Base-by-base conservation (phyloP, 2,797 vertebrate genomes). In the Falco columbarius region DNA sequence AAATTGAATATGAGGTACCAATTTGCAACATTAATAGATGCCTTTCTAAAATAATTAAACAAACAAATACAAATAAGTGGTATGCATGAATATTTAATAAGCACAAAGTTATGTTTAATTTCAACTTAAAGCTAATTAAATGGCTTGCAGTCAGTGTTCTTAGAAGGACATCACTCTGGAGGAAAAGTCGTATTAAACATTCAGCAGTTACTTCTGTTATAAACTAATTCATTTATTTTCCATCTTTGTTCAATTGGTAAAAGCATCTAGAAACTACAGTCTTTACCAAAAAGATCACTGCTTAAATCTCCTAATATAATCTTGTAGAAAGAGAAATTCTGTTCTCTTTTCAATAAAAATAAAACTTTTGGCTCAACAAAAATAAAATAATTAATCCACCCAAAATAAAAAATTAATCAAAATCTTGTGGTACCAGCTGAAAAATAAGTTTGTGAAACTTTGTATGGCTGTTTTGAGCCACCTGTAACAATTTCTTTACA, bases 121-220 rank as follows among this genome's bases (percentile, higher is more conserved):
- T 92, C 22, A 90, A 73, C 51, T 46, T 73, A 87, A 66, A 62
- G 32, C 29, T 95, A 89, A 95, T 95, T 87, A 96, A 92, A 88
- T 75, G 21, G 44, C 68, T 87, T 85, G 26, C 19, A 83, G 58
- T 72, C 32, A 77, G n/a, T 70, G 20, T 83, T 88, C 77, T 87
- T 89, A 93, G 21, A 27, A 77, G 85, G 89, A 54, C 32, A 68
- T 46, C 86, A 86, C 61, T 93, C 40, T 86, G 74, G 68, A 92
- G 73, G 38, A 93, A 89, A 94, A 90, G 74, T 21, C 44, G 49
- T 52, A 92, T 90, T 75, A 97, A 76, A 83, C 47, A 83, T 91
- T 96, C 62, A 89, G 7, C 7, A 80, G 44, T 79, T 93, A 65
- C 8, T 95, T 90, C 40, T 82, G 20, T 62, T 93, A 68, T 52